These are phyloP conservation scores for Latrodectus geometricus DNA, from an alignment of 1,140 invertebrate species.

Conservation along the genomic window DNA sequence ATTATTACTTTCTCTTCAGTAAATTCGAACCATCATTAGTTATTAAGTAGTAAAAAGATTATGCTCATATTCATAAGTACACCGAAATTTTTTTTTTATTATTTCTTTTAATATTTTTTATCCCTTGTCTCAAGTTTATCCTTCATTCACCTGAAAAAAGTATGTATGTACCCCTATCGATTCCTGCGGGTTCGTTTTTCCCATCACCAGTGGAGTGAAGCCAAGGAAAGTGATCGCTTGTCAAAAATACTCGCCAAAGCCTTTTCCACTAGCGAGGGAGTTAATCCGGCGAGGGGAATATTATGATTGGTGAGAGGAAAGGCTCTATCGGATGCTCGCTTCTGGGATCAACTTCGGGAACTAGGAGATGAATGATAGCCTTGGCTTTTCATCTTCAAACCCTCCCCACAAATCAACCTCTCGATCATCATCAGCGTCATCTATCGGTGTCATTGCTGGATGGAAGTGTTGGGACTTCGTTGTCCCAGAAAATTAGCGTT, in stretches of 20 bases:
- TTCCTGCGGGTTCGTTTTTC: background rate
- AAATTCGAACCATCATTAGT: too few species aligned
- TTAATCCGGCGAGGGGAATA: conserved; percentile 32
- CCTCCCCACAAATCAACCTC: background rate
- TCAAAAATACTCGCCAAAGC: conserved; percentile 3
- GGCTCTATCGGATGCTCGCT: background rate
- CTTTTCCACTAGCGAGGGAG: background rate
- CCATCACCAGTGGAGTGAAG: background rate
- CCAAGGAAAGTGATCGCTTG: background rate
- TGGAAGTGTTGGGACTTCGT: background rate
- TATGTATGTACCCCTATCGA: background rate
- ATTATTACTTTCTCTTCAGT: too few species aligned
- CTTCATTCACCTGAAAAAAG: background rate
- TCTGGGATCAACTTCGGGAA: conserved; percentile 32
- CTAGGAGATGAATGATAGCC: conserved; percentile 10
- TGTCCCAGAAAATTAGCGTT: conserved; percentile 25
- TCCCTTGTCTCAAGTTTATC: too few species aligned
- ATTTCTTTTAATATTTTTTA: too few species aligned
- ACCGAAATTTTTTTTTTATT: too few species aligned
- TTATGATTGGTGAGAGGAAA: conserved; percentile 27
- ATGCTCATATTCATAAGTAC: too few species aligned
- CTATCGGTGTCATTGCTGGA: background rate
- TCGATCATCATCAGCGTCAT: conserved; percentile 24
- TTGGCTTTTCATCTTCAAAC: conserved; percentile 15
- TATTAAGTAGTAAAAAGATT: too few species aligned